Percentiles rank a stretch among this genome's conserved stretches.
These are phyloP conservation scores for Botrylloides violaceus DNA, from an alignment of 23 tunicate species.

Conservation along the genomic window DNA sequence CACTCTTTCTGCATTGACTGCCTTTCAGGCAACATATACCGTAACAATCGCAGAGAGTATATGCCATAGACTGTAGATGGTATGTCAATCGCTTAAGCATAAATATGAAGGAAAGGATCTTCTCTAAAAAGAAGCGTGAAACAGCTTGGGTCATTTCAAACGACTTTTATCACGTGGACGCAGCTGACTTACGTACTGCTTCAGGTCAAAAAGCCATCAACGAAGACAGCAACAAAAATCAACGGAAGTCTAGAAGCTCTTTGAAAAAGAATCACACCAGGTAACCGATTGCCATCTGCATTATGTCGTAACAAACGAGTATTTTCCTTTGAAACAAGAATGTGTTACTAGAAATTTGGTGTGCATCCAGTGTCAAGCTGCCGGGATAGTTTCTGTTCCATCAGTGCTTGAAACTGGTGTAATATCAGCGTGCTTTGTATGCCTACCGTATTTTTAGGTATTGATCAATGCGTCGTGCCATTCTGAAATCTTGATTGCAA, in stretches of 20 bases:
- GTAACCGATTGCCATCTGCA: neutral
- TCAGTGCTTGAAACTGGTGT: no score
- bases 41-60: no score
- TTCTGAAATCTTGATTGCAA: no score
- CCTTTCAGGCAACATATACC: no score
- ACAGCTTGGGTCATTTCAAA: conserved; percentile 9
- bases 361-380: no score
- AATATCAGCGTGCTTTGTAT: no score
- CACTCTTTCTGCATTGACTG: no score
- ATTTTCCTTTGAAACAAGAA: neutral
- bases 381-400: no score
- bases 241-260: neutral
- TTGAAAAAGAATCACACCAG: conserved; percentile 3
- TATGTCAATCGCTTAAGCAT: neutral
- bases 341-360: no score
- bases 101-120: conserved; percentile 16
- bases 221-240: neutral
- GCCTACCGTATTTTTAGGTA: no score
- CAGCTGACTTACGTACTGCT: neutral
- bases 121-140: conserved; percentile 6
- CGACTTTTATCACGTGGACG: conserved; percentile 3
- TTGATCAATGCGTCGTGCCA: no score
- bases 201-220: conserved; percentile 9
- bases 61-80: neutral
- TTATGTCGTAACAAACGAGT: neutral